Evolutionary conservation across 1,140 invertebrate species (phyloP), one percentile per base, ranked within the genome.

Genomic region (Ips typographus): DNA sequence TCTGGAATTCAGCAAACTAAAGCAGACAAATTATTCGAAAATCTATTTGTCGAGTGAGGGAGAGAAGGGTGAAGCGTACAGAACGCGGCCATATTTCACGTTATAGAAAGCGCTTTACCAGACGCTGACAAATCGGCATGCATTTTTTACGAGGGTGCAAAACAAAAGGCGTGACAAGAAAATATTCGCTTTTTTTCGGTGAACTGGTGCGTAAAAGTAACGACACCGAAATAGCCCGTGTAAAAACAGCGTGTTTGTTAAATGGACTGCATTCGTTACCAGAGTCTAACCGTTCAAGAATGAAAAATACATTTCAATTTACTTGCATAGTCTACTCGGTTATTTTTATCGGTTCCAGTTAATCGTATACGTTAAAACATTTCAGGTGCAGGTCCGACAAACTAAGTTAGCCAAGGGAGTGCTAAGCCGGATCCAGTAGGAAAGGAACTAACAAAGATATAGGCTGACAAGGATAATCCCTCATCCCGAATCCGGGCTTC

Each of bases 101-200:
- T 49, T 57, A 66, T 66, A 57, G 55, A 51, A 66, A 66, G 55
- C 65, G 65, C 40, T 59, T 66, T 59, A 49, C 8, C 8, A 57
- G 65, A 66, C 65, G 59, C 41, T 58, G 65, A 66, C n/a, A 58
- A 66, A 66, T 66, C 7, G 56, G 22, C 7, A 6, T 8, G 2
- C 42, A 58, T 47, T 66, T 66, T 66, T 66, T 59, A 58, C 43
- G 38, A 2, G 4, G 6, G 59, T 8, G 47, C 3, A 52, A 66
- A 66, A 53, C 47, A 64, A 64, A 66, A 41, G 40, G 56, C 22
- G 55, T 42, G 55, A 66, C 65, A 59, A 58, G 55, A 59, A 59
- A 66, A 66, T 58, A 59, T 66, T 58, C 52, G 63, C 39, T 64
- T 64, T 64, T 65, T 65, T 65, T 55, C 55, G 63, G 63, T 65